Evolutionary conservation across 1,140 invertebrate genomes (phyloP), one percentile per base, ranked within the genome.

Genomic region (Polypedilum vanderplanki): DNA sequence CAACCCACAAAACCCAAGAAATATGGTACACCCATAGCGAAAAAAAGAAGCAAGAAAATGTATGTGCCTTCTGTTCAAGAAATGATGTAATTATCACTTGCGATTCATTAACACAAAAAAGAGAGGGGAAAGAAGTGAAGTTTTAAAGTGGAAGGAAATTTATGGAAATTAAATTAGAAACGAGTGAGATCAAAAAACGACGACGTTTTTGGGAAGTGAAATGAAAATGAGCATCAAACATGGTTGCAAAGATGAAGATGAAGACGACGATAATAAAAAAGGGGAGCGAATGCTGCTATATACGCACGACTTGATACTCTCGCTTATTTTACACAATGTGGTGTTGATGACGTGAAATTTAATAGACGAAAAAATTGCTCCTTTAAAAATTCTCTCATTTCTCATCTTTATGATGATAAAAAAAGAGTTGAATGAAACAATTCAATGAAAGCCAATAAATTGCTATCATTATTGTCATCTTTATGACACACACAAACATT

Each of bases 11-110:
- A 70, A 70, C 46, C 46, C n/a, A 57, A 57, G 46, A 57, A 57
- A n/a, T 57, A 57, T 57, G 46, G 46, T 57, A 57, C 46, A 57
- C 46, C 46, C 46, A 57, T 57, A 57, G 46, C 46, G 46, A 57
- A 57, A 57, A n/a, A 57, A 12, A n/a, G 46, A 33, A 33, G 24
- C 46, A 57, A 57, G 8, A 57, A 57, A 15, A 7, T 57, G 46
- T 17, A 7, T 57, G n/a, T 57, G 18, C 65, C 17, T 18, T 70
- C 15, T 20, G 18, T 18, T 18, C 5, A 22, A 10, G 65, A 20
- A 20, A 57, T 70, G 65, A 70, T 70, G 65, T 70, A 70, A 70
- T 70, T 70, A 70, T 70, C 65, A 70, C 65, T 70, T 70, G 65
- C 65, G 65, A 70, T 70, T 70, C 65, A 70, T 70, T 70, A 70